These are phyloP conservation scores for Microtus oregoni DNA, from an alignment of 2,113 vertebrate species.

Conservation along the genomic window DNA sequence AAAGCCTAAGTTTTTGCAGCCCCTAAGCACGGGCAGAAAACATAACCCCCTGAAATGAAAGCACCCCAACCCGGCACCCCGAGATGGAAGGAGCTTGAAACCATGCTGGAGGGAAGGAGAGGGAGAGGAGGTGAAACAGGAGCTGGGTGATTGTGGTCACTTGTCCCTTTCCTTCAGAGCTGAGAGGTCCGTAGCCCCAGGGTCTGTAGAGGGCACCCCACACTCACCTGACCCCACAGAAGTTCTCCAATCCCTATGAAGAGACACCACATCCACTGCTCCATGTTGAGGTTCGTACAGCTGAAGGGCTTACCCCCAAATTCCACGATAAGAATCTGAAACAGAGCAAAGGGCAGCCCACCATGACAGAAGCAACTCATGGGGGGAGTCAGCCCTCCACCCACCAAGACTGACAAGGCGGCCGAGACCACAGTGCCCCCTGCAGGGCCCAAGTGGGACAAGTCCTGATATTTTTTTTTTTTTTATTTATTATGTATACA, in stretches of 20 bases:
- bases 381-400: neutral
- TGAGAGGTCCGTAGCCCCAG: accelerated
- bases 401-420: neutral
- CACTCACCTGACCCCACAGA: conserved; percentile 97
- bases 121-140: neutral
- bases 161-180: neutral
- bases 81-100: neutral
- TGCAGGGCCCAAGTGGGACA: neutral
- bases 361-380: neutral
- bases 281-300: conserved; percentile 93
- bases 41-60: neutral
- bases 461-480: too few relatives aligned
- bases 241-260: conserved; percentile 97
- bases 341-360: conserved; percentile 17
- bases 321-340: conserved; percentile 96
- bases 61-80: too few relatives aligned
- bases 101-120: accelerated
- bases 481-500: too few relatives aligned
- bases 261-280: conserved; percentile 98
- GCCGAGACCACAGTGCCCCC: neutral
- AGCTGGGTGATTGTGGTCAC: neutral
- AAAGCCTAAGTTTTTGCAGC: neutral
- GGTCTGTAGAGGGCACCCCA: accelerated
- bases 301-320: conserved; percentile 98
- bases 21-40: neutral